Conservation (phyloP, 64 coral and sea anemone genomes). For the Stichodactyla mertensii region DNA sequence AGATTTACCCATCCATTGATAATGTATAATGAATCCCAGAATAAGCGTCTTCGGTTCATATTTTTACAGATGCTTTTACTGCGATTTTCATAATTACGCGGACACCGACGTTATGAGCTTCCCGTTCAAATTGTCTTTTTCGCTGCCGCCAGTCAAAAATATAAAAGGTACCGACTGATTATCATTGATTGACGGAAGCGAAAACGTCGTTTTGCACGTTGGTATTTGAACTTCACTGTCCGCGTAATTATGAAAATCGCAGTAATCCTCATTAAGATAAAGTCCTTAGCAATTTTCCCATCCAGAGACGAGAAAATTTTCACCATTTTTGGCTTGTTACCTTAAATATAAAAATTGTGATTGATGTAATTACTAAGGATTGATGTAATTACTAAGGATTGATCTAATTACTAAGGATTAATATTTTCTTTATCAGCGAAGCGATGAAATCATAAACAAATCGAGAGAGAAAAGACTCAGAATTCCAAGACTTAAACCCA, state of each 20-base stretch:
- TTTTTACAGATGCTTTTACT: not conserved
- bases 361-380: not conserved
- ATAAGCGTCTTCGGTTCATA: not conserved
- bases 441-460: slow-evolving; percentile 1
- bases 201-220: too few relatives aligned
- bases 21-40: not conserved
- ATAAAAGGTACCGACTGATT: too few relatives aligned
- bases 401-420: not conserved
- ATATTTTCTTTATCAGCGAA: not conserved
- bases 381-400: not conserved
- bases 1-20: not conserved
- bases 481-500: not conserved
- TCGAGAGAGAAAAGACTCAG: not conserved
- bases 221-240: too few relatives aligned
- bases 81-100: too few relatives aligned
- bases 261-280: not conserved
- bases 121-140: too few relatives aligned
- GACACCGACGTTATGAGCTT: too few relatives aligned
- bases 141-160: too few relatives aligned
- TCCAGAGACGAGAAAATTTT: too few relatives aligned
- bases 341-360: not conserved
- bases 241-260: too few relatives aligned
- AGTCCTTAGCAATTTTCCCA: not conserved
- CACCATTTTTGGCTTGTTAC: too few relatives aligned
- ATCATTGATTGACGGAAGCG: too few relatives aligned